Base-by-base conservation (phyloP, 2,113 vertebrate genomes). In the Ranitomeya imitator region DNA sequence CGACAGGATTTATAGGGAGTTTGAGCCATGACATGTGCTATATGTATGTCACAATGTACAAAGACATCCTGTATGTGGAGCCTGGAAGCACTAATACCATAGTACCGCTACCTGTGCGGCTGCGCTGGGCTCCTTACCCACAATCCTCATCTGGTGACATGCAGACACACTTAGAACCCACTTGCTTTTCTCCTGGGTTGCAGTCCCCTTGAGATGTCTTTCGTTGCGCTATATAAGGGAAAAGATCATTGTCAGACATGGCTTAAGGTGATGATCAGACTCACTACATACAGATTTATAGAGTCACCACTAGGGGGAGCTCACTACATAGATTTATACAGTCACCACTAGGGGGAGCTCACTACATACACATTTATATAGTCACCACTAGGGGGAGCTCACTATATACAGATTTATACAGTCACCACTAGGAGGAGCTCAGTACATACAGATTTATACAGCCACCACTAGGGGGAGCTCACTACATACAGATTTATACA, bases 81-180 rank as follows among this genome's bases (percentile, higher is more conserved):
- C 6, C 21, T 10, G 63, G 37, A 18, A 45, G 16, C 73, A 51
- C 18, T 45, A 51, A 9, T 76, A 18, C 5, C 10, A 65, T 2
- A 8, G 11, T 23, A 23, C 55, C 55, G 9, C 12, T 9, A 11
- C 8, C 55, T 57, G 55, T 57, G 55, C n/a, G 21, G 10, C 7
- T 2, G 9, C 63, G 1, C 8, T 80, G 15, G 3, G 52, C 14
- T 59, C 7, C 94, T 94, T 91, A 99, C 97, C 93, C 76, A 90
- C 97, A 99, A 0, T 95, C 96, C 83, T 97, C 93, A 84, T 93
- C 93, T 60, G 94, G 92, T 90, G 93, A 94, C 88, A 97, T 90
- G 65, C 98, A 99, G 84, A 96, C 88, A 90, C 97, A 99, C 4
- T 90, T 86, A 19, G 94, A 94, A 52, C 91, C 93, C 60, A 92